These are phyloP conservation scores for Chelonus formosanus DNA, from an alignment of 2,888 invertebrate species.

Conservation along the genomic window DNA sequence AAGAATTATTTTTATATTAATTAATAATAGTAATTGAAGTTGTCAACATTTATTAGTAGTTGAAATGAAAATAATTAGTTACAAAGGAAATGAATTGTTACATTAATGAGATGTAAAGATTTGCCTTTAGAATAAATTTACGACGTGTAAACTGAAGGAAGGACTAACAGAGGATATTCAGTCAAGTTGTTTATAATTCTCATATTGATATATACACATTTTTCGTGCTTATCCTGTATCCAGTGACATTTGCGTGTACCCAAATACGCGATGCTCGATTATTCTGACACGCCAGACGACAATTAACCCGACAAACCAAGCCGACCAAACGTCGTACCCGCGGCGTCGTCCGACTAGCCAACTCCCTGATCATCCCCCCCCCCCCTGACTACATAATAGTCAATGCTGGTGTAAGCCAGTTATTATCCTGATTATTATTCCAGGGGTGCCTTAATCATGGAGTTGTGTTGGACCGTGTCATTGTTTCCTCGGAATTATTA, in stretches of 20 bases:
- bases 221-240: constrained; percentile 44
- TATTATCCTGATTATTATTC: constrained; percentile 63
- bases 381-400: constrained; percentile 32
- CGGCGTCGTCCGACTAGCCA: constrained; percentile 35
- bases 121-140: too few species aligned
- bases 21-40: too few species aligned
- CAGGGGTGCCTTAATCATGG: constrained; percentile 58
- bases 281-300: constrained; percentile 61
- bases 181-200: background rate
- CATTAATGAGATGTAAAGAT: too few species aligned
- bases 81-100: too few species aligned
- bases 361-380: constrained; percentile 38
- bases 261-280: constrained; percentile 45
- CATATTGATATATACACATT: constrained; percentile 29
- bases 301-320: constrained; percentile 61
- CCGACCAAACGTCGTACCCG: constrained; percentile 39
- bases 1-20: too few species aligned
- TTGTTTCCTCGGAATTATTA: constrained; percentile 57
- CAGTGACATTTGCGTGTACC: constrained; percentile 61
- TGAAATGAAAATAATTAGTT: too few species aligned
- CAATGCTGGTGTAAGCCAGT: constrained; percentile 56
- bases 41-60: too few species aligned
- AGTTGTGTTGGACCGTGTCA: constrained; percentile 57
- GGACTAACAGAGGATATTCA: background rate
- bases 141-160: too few species aligned